Evolutionary conservation across 2,113 vertebrate species (phyloP).

Genomic region (Megaceryle maxima): DNA sequence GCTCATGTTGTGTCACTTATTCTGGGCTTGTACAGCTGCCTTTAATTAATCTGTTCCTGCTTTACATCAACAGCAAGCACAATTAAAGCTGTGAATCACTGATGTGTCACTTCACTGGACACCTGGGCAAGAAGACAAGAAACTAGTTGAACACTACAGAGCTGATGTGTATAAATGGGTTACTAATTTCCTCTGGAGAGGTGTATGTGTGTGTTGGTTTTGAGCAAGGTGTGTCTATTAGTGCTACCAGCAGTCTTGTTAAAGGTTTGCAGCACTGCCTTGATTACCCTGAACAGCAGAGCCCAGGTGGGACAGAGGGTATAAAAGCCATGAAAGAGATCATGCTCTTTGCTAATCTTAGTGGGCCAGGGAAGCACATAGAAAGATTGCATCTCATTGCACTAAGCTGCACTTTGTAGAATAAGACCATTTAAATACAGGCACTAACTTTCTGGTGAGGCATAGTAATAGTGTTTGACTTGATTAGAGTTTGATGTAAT

Average conservation of each 20-base stretch:
- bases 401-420: background rate
- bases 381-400: background rate
- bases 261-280: background rate
- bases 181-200: background rate
- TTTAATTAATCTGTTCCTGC: background rate
- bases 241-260: background rate
- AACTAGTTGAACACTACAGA: background rate
- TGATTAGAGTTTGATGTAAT: background rate
- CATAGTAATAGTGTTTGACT: background rate
- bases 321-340: background rate
- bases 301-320: background rate
- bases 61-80: background rate
- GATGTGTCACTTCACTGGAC: background rate
- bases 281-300: background rate
- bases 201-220: background rate
- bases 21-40: background rate
- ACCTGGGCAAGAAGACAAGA: background rate
- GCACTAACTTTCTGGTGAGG: background rate
- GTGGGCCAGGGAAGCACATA: background rate
- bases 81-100: background rate
- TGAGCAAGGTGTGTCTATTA: background rate
- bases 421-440: background rate
- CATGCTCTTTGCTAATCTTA: background rate
- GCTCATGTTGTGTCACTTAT: background rate
- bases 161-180: background rate